These are phyloP conservation scores for Vulpes vulpes DNA, from an alignment of 2,113 vertebrate genomes.

Conservation along the genomic window DNA sequence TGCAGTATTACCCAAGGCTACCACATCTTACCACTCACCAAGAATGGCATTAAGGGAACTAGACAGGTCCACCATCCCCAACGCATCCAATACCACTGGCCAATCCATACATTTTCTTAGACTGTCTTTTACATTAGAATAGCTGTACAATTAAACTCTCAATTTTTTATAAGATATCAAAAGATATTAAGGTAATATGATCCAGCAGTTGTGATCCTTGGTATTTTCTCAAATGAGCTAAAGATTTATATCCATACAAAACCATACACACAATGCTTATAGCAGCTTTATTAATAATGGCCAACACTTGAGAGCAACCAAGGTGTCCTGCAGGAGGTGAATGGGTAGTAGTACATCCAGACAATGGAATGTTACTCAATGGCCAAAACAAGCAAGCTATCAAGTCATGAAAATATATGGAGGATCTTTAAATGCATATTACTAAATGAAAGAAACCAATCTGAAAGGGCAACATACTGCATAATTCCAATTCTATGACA, in stretches of 20 bases:
- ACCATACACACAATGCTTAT: background rate
- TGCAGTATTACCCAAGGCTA: background rate
- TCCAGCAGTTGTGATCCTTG: too few species aligned
- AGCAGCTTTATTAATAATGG: background rate
- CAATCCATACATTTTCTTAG: background rate
- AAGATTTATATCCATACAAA: background rate
- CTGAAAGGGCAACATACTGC: background rate
- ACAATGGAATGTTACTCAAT: background rate
- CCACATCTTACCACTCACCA: background rate
- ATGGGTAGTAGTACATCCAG: background rate
- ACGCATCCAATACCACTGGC: background rate
- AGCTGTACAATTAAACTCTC: background rate
- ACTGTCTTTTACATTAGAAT: background rate
- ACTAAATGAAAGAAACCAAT: background rate
- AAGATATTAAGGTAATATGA: background rate
- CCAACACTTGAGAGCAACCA: too few species aligned
- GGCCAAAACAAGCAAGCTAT: background rate
- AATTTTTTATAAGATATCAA: background rate
- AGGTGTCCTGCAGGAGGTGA: background rate
- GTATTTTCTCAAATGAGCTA: background rate
- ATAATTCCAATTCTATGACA: background rate
- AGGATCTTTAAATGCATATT: background rate
- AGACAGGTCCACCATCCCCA: background rate
- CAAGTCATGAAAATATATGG: background rate
- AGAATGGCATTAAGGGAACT: background rate